phyloP scores from a whole-genome alignment of 2,113 vertebrate species.

The Amphiprion percula region DNA sequence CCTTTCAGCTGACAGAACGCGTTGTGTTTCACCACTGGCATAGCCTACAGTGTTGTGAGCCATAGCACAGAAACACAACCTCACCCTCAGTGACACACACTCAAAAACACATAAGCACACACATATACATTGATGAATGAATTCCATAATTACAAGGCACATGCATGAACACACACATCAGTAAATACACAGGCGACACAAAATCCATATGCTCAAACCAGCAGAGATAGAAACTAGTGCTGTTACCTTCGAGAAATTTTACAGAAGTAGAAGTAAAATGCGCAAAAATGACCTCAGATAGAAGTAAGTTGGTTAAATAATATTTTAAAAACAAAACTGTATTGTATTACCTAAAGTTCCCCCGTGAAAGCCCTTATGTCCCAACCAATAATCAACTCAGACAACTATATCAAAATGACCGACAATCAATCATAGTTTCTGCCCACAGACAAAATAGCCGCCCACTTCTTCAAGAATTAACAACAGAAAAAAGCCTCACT shows the following conservation, averaged over 20 bases:
- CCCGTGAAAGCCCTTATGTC: too few species aligned
- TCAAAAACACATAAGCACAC: neutral
- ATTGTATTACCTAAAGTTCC: too few species aligned
- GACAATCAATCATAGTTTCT: too few species aligned
- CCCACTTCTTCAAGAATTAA: too few species aligned
- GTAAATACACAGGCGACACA: neutral
- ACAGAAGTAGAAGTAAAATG: neutral
- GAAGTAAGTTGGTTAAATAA: too few species aligned
- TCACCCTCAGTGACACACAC: slow-evolving; percentile 21
- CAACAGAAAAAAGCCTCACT: too few species aligned
- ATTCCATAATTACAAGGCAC: neutral
- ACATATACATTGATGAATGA: slow-evolving; percentile 8
- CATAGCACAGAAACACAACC: slow-evolving; percentile 36
- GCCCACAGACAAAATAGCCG: too few species aligned
- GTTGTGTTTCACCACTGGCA: slow-evolving; percentile 62
- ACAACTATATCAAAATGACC: too few species aligned
- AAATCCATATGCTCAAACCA: slow-evolving; percentile 1
- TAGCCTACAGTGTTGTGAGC: slow-evolving; percentile 53
- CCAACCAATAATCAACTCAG: too few species aligned
- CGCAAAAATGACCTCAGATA: too few species aligned
- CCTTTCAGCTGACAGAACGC: slow-evolving; percentile 70
- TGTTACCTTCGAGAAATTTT: neutral
- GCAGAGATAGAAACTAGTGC: neutral
- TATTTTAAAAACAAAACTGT: too few species aligned
- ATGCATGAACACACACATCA: neutral